Conservation (phyloP, 2,888 invertebrate genomes). For the Synergus itoensis region DNA sequence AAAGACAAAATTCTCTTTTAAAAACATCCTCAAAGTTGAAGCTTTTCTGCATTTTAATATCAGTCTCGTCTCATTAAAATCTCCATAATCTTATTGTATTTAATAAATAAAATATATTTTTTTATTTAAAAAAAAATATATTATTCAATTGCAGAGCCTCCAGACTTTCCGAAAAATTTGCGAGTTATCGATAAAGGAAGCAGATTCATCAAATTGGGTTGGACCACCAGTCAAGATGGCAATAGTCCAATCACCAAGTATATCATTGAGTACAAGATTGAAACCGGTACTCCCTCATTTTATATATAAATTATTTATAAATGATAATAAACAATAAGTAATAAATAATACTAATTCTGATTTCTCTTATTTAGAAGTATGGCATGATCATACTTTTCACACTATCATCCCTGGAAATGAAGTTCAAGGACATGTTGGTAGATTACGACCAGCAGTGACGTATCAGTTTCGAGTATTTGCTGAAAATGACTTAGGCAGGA, state of each 20-base stretch:
- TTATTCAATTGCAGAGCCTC: slow-evolving; percentile 83
- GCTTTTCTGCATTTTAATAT: slow-evolving; percentile 32
- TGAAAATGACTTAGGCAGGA: slow-evolving; percentile 92
- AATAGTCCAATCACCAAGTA: slow-evolving; percentile 94
- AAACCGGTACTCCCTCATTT: slow-evolving; percentile 82
- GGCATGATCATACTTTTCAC: slow-evolving; percentile 91
- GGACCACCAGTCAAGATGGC: slow-evolving; percentile 94
- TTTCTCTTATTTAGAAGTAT: slow-evolving; percentile 82
- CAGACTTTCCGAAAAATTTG: slow-evolving; percentile 93
- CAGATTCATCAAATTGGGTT: slow-evolving; percentile 90
- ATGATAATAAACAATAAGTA: background rate
- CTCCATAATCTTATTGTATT: too few species aligned
- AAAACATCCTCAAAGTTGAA: background rate
- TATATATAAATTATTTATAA: background rate
- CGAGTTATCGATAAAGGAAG: slow-evolving; percentile 92
- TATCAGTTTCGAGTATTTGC: slow-evolving; percentile 94
- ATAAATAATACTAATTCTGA: background rate
- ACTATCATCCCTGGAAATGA: slow-evolving; percentile 91
- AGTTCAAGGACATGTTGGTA: slow-evolving; percentile 88
- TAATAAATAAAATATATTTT: too few species aligned
- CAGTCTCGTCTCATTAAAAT: background rate
- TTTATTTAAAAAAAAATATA: too few species aligned
- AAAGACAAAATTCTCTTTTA: background rate
- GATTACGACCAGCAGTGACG: slow-evolving; percentile 90
- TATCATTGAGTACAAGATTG: slow-evolving; percentile 93